A percentile compares a stretch with the other conserved stretches of the same genome.
These are phyloP conservation scores for Rhinolophus ferrumequinum DNA, from an alignment of 2,113 vertebrate genomes.

Conservation along the genomic window DNA sequence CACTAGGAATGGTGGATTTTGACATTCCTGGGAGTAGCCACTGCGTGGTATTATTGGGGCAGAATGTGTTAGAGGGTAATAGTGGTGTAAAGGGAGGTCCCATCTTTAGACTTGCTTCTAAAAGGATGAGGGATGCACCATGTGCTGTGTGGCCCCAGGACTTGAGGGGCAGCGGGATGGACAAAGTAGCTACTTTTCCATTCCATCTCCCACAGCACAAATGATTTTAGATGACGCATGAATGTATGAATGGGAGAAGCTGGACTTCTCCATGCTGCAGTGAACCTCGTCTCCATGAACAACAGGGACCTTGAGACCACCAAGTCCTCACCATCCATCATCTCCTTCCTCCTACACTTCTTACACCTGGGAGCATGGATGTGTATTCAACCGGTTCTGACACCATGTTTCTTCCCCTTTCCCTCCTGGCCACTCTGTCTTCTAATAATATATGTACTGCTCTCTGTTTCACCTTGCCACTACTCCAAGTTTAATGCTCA, in stretches of 20 bases:
- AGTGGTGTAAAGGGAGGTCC: fast-evolving
- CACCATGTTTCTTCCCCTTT: background rate
- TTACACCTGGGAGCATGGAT: fast-evolving
- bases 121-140: background rate
- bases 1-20: background rate
- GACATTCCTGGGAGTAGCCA: background rate
- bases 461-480: background rate
- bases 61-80: background rate
- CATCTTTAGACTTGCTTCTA: background rate
- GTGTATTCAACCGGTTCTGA: background rate
- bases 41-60: fast-evolving
- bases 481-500: background rate
- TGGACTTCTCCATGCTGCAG: fast-evolving
- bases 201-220: background rate
- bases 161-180: fast-evolving
- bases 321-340: fast-evolving
- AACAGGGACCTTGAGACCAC: background rate
- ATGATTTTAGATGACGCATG: fast-evolving
- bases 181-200: background rate
- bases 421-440: background rate
- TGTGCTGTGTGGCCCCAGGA: fast-evolving
- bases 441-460: background rate
- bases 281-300: background rate
- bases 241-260: fast-evolving
- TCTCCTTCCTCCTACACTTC: too few relatives aligned